These are phyloP conservation scores for Elymnias hypermnestra DNA, from an alignment of 1,140 invertebrate species.

Conservation along the genomic window DNA sequence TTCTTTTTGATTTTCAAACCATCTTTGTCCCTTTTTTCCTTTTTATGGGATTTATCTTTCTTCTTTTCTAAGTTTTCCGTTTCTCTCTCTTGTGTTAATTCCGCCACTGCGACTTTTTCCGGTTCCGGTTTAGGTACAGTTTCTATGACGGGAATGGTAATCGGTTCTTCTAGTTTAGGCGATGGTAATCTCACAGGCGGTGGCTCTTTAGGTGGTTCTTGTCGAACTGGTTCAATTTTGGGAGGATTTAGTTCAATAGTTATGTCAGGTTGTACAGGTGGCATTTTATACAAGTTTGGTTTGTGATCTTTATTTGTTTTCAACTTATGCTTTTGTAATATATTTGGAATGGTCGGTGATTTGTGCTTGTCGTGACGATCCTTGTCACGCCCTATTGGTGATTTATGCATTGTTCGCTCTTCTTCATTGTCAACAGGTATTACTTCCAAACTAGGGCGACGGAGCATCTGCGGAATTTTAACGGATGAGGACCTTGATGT, in stretches of 20 bases:
- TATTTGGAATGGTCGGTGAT: conserved; percentile 70
- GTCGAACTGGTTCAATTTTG: conserved; percentile 52
- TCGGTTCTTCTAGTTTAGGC: conserved; percentile 17
- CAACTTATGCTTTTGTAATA: conserved; percentile 68
- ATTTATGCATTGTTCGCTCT: conserved; percentile 58
- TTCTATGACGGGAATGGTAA: conserved; percentile 16
- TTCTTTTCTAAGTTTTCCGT: conserved; percentile 77
- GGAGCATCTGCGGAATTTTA: conserved; percentile 67
- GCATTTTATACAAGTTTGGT: conserved; percentile 68
- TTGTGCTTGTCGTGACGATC: conserved; percentile 70
- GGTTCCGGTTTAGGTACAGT: conserved; percentile 25
- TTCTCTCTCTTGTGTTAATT: conserved; percentile 52
- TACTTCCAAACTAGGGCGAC: conserved; percentile 73
- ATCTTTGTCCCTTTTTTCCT: conserved; percentile 83
- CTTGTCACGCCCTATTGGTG: conserved; percentile 54
- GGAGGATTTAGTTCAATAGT: conserved; percentile 74
- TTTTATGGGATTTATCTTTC: conserved; percentile 83
- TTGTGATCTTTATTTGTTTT: conserved; percentile 69
- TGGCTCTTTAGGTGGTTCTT: conserved; percentile 37
- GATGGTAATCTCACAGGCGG: conserved; percentile 22
- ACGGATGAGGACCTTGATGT: conserved; percentile 73
- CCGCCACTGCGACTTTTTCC: conserved; percentile 25
- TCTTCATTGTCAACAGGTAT: conserved; percentile 70
- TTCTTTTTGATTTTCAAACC: conserved; percentile 83
- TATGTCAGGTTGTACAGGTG: conserved; percentile 69